Evolutionary conservation across 2,113 vertebrate genomes (phyloP), one percentile per base, ranked within the genome.

Genomic region (Pelecanoides urinatrix): DNA sequence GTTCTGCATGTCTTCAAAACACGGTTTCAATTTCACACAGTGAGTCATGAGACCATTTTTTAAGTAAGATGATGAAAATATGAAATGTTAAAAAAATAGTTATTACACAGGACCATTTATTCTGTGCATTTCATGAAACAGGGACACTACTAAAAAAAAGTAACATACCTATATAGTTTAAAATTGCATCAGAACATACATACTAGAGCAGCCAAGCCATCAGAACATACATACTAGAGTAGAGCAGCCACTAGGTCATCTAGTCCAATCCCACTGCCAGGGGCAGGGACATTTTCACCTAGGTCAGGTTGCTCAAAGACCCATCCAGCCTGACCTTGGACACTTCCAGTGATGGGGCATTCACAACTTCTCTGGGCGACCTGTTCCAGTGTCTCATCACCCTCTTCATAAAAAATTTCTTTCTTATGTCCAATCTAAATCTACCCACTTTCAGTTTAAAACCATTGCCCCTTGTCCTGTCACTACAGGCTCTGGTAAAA

Each of bases 401-500:
- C 13, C 5, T 10, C 36, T 23, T 1, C 0, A 1, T 17, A 30
- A 80, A 83, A 34, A 17, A 27, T 29, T 4, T 59, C n/a, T n/a
- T 72, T 15, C 38, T 44, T 52, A 16, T 16, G 5, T 30, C 27
- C 22, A 40, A 21, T 13, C 17, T 34, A 81, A 32, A 38, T 20
- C 34, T 47, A 20, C 9, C 13, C 3, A 25, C 17, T 63, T 26
- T 15, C 50, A 34, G 42, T 27, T 40, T 58, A 58, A 75, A 34
- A 13, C 9, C 6, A 13, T 49, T 58, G 2, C 3, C 7, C 7
- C 1, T 29, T 40, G 11, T 23, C 4, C 18, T 66, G 8, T 25
- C 8, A 12, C 10, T n/a, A 29, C 23, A 49, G 10, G 2, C 22
- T 7, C 6, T 10, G 8, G 3, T n/a, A n/a, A 50, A 42, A 86